A percentile compares a stretch with the other conserved stretches of the same genome.
phyloP scores from a whole-genome alignment of 2,113 vertebrate genomes.

The Protobothrops mucrosquamatus region DNA sequence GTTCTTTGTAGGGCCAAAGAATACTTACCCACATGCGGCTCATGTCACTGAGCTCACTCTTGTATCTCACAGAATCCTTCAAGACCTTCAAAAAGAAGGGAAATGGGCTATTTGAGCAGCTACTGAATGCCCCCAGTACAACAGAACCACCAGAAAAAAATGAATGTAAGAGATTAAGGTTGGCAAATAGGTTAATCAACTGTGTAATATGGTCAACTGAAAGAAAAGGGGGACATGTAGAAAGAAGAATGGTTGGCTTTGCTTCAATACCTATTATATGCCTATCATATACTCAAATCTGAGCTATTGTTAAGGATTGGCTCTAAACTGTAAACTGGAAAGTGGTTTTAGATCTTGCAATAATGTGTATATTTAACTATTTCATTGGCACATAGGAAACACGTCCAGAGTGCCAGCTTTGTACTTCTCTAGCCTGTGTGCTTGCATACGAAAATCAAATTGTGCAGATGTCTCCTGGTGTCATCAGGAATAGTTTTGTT shows the following conservation, averaged over 20 bases:
- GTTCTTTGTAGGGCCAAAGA: fast-evolving
- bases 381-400: not conserved
- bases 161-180: too few relatives aligned
- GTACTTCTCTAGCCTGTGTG: not conserved
- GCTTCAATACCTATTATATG: not conserved
- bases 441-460: not conserved
- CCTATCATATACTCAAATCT: not conserved
- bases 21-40: conserved; percentile 98
- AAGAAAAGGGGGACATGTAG: not conserved
- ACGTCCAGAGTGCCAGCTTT: not conserved
- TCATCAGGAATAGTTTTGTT: not conserved
- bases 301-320: not conserved
- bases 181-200: not conserved
- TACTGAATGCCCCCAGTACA: too few relatives aligned
- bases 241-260: not conserved
- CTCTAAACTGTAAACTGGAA: not conserved
- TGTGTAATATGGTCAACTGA: too few relatives aligned
- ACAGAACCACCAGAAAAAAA: not conserved
- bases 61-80: conserved; percentile 95
- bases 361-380: not conserved
- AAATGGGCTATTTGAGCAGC: not conserved
- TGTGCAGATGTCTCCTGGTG: not conserved
- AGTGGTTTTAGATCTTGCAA: not conserved
- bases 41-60: conserved; percentile 91
- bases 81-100: conserved; percentile 79